Base-by-base conservation (phyloP, 1,140 invertebrate species). In the Heliconius nattereri region DNA sequence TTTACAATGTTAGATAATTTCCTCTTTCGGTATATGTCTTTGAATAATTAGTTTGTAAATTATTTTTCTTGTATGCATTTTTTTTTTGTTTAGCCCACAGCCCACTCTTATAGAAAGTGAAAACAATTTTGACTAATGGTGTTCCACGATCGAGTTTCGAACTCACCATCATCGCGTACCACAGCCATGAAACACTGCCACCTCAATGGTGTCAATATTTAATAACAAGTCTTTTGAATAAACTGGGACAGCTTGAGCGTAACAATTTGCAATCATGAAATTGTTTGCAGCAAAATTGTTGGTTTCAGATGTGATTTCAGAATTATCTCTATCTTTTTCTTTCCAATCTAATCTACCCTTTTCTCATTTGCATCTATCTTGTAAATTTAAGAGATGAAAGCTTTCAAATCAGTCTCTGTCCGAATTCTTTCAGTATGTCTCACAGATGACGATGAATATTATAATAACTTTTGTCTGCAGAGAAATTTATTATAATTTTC, bases 381-480 rank as follows among this genome's bases (percentile, higher is more conserved):
- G 54, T 57, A 32, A 16, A 45, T 71, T 76, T 49, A 8, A 9
- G 40, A 9, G 40, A 71, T 71, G 75, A 76, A 23, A 66, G 75
- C 75, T 76, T 76, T 71, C 66, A 49, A 76, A 70, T 76, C 57
- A 49, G 35, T 71, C 45, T 60, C 13, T 32, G 7, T 66, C 37
- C 23, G 32, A 76, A 71, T 76, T 23, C n/a, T 76, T 66, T 76
- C 23, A 9, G 29, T 32, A 11, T 32, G 73, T 57, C 8, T 57
- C n/a, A 74, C 23, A 74, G 45, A 54, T 13, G 16, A 40, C 40
- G 52, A 74, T 32, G 29, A 52, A 74, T 54, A 40, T 52, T 49
- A 74, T 57, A 74, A 54, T 54, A 13, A 23, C 70, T 32, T 20
- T 32, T 71, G 26, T 71, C 70, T 71, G 26, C 5, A 35, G 16